A percentile compares a stretch with the other conserved stretches of the same genome.
phyloP scores from a whole-genome alignment of 2,797 vertebrate genomes.

The Poeciliopsis infans region DNA sequence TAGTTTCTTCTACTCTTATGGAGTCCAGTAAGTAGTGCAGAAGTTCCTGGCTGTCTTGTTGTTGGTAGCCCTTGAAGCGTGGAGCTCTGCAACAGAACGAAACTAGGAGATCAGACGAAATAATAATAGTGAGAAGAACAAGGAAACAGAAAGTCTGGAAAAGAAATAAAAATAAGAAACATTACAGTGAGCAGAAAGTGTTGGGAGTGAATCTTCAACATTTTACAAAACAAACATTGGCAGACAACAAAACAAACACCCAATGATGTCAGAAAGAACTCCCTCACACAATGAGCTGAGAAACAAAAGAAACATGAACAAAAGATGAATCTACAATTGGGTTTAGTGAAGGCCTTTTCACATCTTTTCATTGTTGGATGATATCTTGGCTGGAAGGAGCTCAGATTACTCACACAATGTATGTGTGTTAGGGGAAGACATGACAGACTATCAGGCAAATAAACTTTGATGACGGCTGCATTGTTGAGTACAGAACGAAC shows the following conservation, averaged over 20 bases:
- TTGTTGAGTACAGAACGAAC: neutral
- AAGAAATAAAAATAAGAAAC: neutral
- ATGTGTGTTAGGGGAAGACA: neutral
- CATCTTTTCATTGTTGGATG: neutral
- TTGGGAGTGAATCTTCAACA: neutral
- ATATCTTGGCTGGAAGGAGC: neutral
- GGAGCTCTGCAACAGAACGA: slow-evolving; percentile 84
- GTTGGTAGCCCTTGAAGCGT: slow-evolving; percentile 96
- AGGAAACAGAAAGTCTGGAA: neutral
- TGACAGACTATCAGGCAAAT: neutral
- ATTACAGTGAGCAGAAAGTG: neutral
- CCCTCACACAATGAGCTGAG: neutral
- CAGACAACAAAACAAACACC: neutral
- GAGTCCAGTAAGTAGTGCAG: slow-evolving; percentile 95
- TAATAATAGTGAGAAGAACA: neutral
- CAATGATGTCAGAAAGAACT: neutral
- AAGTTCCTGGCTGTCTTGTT: slow-evolving; percentile 98
- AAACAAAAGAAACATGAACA: slow-evolving; percentile 2
- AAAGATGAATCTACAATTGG: neutral
- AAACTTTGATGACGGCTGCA: neutral
- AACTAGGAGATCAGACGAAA: neutral
- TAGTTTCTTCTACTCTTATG: slow-evolving; percentile 95
- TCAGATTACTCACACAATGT: neutral
- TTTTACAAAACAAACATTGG: neutral
- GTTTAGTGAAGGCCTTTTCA: slow-evolving; percentile 2